phyloP scores from a whole-genome alignment of 2,113 vertebrate genomes.

The Nanorana parkeri region DNA sequence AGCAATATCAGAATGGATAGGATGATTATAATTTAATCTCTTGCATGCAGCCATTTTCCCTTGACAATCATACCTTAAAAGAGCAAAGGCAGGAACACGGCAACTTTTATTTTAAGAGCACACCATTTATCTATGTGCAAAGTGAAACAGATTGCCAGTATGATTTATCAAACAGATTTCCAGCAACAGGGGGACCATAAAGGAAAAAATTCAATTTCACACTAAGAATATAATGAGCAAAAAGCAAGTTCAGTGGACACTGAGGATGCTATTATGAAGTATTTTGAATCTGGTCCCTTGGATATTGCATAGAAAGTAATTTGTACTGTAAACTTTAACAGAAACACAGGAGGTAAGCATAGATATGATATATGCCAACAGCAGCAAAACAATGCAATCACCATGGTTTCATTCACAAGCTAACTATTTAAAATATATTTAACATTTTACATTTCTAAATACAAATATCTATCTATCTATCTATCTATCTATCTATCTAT shows the following conservation, averaged over 20 bases:
- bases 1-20: slow-evolving; percentile 25
- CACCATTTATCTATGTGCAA: slow-evolving; percentile 45
- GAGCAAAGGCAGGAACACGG: slow-evolving; percentile 12
- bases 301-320: slow-evolving; percentile 27
- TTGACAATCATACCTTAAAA: slow-evolving; percentile 16
- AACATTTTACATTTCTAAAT: too few relatives aligned
- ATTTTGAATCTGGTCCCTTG: slow-evolving; percentile 3
- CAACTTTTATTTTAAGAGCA: slow-evolving; percentile 41
- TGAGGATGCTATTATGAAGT: slow-evolving; percentile 31
- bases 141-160: slow-evolving; percentile 53
- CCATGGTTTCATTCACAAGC: too few relatives aligned
- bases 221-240: slow-evolving; percentile 42
- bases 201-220: slow-evolving; percentile 52
- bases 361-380: slow-evolving; percentile 18
- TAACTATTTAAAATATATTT: too few relatives aligned
- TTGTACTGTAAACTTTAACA: slow-evolving; percentile 44
- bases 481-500: too few relatives aligned
- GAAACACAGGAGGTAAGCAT: slow-evolving; percentile 34
- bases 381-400: not conserved
- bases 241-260: slow-evolving; percentile 31
- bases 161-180: slow-evolving; percentile 48
- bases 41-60: slow-evolving; percentile 10
- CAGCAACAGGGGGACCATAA: slow-evolving; percentile 34
- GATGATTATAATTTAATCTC: slow-evolving; percentile 26
- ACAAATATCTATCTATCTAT: too few relatives aligned